A percentile compares a stretch with the other conserved stretches of the same genome.
These are phyloP conservation scores for Lordiphosa stackelbergi DNA, from an alignment of 1,140 invertebrate species.

Conservation along the genomic window DNA sequence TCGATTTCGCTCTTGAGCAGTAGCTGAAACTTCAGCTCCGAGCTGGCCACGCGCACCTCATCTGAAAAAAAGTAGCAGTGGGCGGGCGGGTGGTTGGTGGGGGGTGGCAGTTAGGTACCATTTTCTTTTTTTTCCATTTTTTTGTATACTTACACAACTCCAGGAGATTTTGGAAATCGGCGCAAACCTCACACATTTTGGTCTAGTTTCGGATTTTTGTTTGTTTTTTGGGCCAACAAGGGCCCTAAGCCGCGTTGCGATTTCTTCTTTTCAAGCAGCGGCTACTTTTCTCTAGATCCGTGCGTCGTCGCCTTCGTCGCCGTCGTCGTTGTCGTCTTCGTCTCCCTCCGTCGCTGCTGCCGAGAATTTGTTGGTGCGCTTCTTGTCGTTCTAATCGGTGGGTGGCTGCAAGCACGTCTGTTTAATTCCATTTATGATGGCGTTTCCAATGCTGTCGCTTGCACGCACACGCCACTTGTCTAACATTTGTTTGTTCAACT, in stretches of 20 bases:
- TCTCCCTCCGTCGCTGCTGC: slow-evolving; percentile 37
- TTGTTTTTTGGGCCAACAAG: slow-evolving; percentile 4
- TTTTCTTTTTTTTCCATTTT: slow-evolving; percentile 20
- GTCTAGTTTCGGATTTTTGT: slow-evolving; percentile 12
- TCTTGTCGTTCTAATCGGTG: slow-evolving; percentile 53
- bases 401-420: slow-evolving; percentile 31
- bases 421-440: slow-evolving; percentile 67
- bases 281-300: slow-evolving; percentile 19
- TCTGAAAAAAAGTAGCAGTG: slow-evolving; percentile 66
- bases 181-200: slow-evolving; percentile 64
- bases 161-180: slow-evolving; percentile 65
- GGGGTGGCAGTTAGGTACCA: slow-evolving; percentile 10
- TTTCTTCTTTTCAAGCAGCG: slow-evolving; percentile 9
- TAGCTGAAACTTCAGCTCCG: slow-evolving; percentile 81
- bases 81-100: slow-evolving; percentile 5
- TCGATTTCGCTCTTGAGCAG: slow-evolving; percentile 83
- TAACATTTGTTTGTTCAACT: slow-evolving; percentile 25
- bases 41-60: slow-evolving; percentile 81
- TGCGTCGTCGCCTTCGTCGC: slow-evolving; percentile 25
- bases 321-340: slow-evolving; percentile 18
- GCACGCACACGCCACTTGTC: slow-evolving; percentile 55
- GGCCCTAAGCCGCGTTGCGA: slow-evolving; percentile 13
- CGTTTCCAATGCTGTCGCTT: slow-evolving; percentile 32
- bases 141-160: slow-evolving; percentile 61
- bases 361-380: slow-evolving; percentile 44